phyloP scores from a whole-genome alignment of 2,113 vertebrate species.

The Ondatra zibethicus region DNA sequence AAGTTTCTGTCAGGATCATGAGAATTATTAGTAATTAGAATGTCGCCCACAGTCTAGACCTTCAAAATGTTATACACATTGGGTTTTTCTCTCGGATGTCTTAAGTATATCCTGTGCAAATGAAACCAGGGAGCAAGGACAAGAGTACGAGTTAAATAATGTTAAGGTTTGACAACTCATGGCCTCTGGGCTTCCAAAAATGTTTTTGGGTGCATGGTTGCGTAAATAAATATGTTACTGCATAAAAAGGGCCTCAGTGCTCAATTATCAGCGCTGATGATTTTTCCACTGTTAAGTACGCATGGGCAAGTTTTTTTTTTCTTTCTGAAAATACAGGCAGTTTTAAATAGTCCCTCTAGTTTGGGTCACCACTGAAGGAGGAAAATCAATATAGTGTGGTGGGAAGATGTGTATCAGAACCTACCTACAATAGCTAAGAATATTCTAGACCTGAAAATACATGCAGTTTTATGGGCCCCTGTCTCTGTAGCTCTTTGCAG shows the following conservation, averaged over 20 bases:
- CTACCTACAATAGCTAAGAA: not conserved
- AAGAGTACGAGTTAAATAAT: not conserved
- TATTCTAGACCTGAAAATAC: not conserved
- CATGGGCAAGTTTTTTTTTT: not conserved
- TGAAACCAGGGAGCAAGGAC: not conserved
- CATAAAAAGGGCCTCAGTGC: not conserved
- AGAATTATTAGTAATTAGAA: not conserved
- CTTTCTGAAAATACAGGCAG: not conserved
- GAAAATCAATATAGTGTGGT: not conserved
- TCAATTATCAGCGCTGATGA: not conserved
- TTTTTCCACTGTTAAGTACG: not conserved
- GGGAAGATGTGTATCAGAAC: not conserved
- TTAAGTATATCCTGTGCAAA: not conserved
- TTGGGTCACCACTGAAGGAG: not conserved
- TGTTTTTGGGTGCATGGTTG: not conserved
- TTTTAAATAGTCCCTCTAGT: not conserved
- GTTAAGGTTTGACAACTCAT: not conserved
- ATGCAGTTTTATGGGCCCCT: not conserved
- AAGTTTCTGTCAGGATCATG: conserved; percentile 9
- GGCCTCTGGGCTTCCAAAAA: not conserved
- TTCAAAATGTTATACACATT: not conserved
- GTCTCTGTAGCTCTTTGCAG: not conserved
- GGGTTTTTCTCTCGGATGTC: conserved; percentile 16
- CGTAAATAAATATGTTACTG: not conserved
- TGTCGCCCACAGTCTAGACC: not conserved